Percentiles rank a stretch among this genome's conserved stretches.
phyloP scores from a whole-genome alignment of 2,797 vertebrate genomes.

The Carduelis carduelis region DNA sequence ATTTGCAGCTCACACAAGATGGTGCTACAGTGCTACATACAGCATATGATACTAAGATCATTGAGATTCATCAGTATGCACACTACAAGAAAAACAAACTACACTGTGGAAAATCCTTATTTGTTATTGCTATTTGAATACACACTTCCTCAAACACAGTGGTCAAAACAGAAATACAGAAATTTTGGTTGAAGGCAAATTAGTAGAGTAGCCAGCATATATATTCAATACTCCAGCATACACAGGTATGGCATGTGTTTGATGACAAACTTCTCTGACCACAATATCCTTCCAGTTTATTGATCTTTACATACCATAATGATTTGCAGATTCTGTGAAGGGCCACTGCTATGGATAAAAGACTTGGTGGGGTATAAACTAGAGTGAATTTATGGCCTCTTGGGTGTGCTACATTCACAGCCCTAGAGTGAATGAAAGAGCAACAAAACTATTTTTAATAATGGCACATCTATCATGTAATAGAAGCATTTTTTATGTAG shows the following conservation, averaged over 20 bases:
- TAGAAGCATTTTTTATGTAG: neutral
- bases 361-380: neutral
- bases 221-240: neutral
- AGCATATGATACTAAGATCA: neutral
- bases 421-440: neutral
- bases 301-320: neutral
- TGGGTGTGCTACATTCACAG: neutral
- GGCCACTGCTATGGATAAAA: neutral
- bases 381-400: neutral
- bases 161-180: neutral
- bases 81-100: neutral
- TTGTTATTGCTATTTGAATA: neutral
- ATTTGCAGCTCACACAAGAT: constrained; percentile 68
- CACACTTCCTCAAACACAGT: neutral
- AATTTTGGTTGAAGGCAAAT: neutral
- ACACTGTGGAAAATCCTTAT: neutral
- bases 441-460: neutral
- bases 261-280: neutral
- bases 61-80: neutral
- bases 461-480: neutral
- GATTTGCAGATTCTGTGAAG: neutral
- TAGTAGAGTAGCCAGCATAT: neutral
- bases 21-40: constrained; percentile 61
- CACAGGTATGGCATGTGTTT: neutral
- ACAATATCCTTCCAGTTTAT: neutral